Evolutionary conservation across 2,888 invertebrate species (phyloP).

Genomic region (Cryptus armator): DNA sequence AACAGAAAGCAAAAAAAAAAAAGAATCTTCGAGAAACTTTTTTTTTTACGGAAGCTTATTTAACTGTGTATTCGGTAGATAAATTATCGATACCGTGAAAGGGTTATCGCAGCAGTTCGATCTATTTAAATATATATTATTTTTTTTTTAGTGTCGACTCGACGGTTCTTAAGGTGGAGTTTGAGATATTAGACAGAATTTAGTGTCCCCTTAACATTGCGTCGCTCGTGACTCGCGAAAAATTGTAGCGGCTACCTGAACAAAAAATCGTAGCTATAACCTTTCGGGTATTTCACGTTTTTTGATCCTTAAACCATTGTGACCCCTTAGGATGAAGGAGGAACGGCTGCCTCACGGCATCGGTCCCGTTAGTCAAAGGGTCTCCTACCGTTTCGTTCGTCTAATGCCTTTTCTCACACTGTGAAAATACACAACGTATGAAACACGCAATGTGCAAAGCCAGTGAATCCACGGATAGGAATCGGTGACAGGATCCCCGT

Average conservation of each 20-base stretch:
- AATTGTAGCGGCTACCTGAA: conserved; percentile 75
- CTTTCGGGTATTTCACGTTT: conserved; percentile 71
- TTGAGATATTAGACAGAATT: not conserved
- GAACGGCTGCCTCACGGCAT: conserved; percentile 68
- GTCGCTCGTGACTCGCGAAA: conserved; percentile 39
- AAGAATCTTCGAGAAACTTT: conserved; percentile 6
- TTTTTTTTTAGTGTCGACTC: not conserved
- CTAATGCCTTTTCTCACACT: conserved; percentile 82
- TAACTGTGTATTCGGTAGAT: not conserved
- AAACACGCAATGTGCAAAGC: conserved; percentile 20
- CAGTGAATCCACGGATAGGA: conserved; percentile 53
- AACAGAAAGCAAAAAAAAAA: conserved; percentile 41
- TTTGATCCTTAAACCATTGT: conserved; percentile 70
- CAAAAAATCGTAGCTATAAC: conserved; percentile 72
- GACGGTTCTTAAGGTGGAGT: not conserved
- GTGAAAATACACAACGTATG: conserved; percentile 43
- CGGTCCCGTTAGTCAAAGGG: conserved; percentile 81
- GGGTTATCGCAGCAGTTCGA: not conserved
- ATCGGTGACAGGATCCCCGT: conserved; percentile 59
- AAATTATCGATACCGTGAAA: conserved; percentile 7
- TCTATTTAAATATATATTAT: not conserved
- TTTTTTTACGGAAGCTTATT: conserved; percentile 14
- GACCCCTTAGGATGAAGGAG: conserved; percentile 72
- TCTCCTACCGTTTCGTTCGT: conserved; percentile 74
- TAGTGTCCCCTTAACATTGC: not conserved